phyloP scores from a whole-genome alignment of 2,113 vertebrate genomes.

The Alectura lathami region DNA sequence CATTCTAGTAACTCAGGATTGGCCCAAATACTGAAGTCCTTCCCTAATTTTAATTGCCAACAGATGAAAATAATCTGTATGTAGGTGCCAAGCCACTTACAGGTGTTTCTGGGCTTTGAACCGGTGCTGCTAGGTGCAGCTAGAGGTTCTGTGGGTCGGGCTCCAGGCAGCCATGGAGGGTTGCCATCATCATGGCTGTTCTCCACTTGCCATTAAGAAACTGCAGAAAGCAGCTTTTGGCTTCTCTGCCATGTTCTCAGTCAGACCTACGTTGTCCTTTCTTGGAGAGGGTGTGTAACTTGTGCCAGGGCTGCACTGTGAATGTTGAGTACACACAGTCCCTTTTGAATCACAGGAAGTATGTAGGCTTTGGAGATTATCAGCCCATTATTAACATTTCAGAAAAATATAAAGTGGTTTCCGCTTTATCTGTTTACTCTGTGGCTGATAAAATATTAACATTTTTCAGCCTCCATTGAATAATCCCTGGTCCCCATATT shows the following conservation, averaged over 20 bases:
- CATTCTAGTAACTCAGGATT: not conserved
- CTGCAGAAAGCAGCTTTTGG: not conserved
- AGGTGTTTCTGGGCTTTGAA: not conserved
- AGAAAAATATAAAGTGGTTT: slow-evolving; percentile 71
- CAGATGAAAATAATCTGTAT: not conserved
- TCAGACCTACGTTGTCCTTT: not conserved
- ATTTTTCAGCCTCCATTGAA: slow-evolving; percentile 62
- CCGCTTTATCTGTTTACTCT: slow-evolving; percentile 79
- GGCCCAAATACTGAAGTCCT: not conserved
- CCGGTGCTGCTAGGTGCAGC: not conserved
- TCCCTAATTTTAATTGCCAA: not conserved
- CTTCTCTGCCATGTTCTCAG: not conserved
- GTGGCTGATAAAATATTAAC: slow-evolving; percentile 71
- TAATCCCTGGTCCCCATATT: slow-evolving; percentile 59
- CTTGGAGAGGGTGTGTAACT: slow-evolving; percentile 28
- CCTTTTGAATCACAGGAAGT: slow-evolving; percentile 75
- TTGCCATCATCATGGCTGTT: not conserved
- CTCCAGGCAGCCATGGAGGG: not conserved
- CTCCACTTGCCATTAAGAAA: not conserved
- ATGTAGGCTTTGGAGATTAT: slow-evolving; percentile 75
- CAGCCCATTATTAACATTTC: slow-evolving; percentile 74
- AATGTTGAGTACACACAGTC: slow-evolving; percentile 23
- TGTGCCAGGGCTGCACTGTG: not conserved
- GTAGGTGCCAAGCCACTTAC: not conserved
- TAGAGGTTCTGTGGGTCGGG: not conserved